A percentile compares a stretch with the other conserved stretches of the same genome.
Evolutionary conservation across 2,113 vertebrate genomes (phyloP).

Genomic region (Sigmodon hispidus): DNA sequence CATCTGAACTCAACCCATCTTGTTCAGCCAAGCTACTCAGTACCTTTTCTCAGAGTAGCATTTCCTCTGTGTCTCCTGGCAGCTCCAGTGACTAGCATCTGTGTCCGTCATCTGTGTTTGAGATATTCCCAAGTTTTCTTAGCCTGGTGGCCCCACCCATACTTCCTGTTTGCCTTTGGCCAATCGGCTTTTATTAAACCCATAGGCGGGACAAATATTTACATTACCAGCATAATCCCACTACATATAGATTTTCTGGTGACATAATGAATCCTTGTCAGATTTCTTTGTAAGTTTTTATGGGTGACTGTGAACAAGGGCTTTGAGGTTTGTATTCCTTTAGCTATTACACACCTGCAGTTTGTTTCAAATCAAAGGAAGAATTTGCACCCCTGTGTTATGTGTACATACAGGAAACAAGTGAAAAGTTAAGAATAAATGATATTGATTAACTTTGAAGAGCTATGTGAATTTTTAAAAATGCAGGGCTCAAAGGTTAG

Average conservation of each 20-base stretch:
- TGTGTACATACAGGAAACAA: not conserved
- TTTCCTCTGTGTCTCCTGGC: no score
- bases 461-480: not conserved
- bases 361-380: conserved; percentile 27
- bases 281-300: not conserved
- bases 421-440: not conserved
- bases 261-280: conserved; percentile 26
- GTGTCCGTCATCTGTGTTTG: no score
- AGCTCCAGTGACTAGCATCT: no score
- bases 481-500: not conserved
- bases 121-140: no score
- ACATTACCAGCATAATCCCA: no score
- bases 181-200: no score
- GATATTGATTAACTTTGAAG: conserved; percentile 21
- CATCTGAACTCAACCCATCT: no score
- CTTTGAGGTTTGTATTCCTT: conserved; percentile 30
- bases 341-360: not conserved
- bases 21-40: no score
- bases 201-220: no score
- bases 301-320: conserved; percentile 10
- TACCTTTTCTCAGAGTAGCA: no score
- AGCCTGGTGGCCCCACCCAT: no score
- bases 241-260: conserved; percentile 45
- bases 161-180: no score
- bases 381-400: not conserved